Evolutionary conservation across 2,888 invertebrate genomes (phyloP), one percentile per base, ranked within the genome.

Genomic region (Smittia aterrima): DNA sequence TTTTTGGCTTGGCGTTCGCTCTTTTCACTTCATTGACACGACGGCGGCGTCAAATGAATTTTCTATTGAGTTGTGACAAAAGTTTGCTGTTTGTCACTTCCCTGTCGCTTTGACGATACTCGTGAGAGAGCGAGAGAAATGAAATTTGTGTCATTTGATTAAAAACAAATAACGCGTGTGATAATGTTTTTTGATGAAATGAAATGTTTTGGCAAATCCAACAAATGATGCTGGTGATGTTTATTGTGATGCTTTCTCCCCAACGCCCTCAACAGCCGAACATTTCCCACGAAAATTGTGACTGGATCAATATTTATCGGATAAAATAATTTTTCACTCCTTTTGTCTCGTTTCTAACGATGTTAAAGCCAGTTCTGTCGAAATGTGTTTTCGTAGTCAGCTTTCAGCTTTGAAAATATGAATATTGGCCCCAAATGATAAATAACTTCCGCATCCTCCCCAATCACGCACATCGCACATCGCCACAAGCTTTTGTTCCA

Each of bases 371-470:
- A n/a, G n/a, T n/a, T n/a, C n/a, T n/a, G n/a, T 3, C 47, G 22
- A 58, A 18, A 18, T 20, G n/a, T n/a, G 22, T 58, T 58, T 58
- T 18, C 13, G 22, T 58, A 6, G 18, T 16, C 2, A 24, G 64
- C 4, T 58, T 58, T 18, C n/a, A 25, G 27, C 64, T 64, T 27
- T 13, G n/a, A 64, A 25, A 64, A 32, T 40, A 38, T 40, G 66
- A 16, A 18, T n/a, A 40, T 32, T 40, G 40, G 3, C 66, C 66
- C 66, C 66, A 66, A 66, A 66, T 66, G 66, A 66, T 66, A 38
- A 66, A 66, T 66, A 66, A 66, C 25, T 66, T 66, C 16, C 25
- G 20, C 66, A 16, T 16, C n/a, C 66, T 38, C 20, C 40, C 62
- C 9, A 3, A 47, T 47, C 47, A 32, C 47, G n/a, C n/a, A 16